Evolutionary conservation across 2,113 vertebrate genomes (phyloP), one percentile per base, ranked within the genome.

Genomic region (Chaenocephalus aceratus): DNA sequence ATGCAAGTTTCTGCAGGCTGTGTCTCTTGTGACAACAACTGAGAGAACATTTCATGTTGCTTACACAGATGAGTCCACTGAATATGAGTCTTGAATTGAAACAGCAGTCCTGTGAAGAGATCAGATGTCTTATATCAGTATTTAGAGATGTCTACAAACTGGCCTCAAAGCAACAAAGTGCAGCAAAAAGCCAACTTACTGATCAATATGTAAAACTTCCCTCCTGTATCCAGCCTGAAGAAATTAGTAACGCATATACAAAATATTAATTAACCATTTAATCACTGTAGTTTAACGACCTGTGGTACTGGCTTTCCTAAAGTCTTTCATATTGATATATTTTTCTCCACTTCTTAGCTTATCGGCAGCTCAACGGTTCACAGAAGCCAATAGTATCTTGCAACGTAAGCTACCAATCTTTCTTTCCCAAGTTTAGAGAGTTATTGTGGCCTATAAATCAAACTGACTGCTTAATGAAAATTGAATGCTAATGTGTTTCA

Each of bases 231-330:
- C 75, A 60, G 68, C 62, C 14, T 75, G 77, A 23, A 72, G 66
- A 41, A 71, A 63, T 64, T 44, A 34, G 72, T 82, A 65, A 61
- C 67, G 71, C 77, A 67, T 69, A 64, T 67, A 23, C 58, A 77
- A 23, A 15, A 8, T 14, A 72, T 58, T 69, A 63, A 79, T 84
- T 82, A 83, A 86, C 82, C 62, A 76, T 80, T 68, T 70, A 67
- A 80, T 84, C 53, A 45, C 56, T 68, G 48, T 34, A 66, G 61
- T 69, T 72, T 73, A 82, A 79, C 13, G 44, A 79, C 60, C 73
- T 1, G 12, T 74, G 54, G 49, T 41, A 61, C 41, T 23, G 76
- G 76, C 73, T 77, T 66, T 58, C 15, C 63, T 72, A n/a, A 57
- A 74, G 56, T 41, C 15, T 3, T 76, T 86, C 46, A 10, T 21